Conservation (phyloP, 23 tunicate species). For the Corella eumyota region DNA sequence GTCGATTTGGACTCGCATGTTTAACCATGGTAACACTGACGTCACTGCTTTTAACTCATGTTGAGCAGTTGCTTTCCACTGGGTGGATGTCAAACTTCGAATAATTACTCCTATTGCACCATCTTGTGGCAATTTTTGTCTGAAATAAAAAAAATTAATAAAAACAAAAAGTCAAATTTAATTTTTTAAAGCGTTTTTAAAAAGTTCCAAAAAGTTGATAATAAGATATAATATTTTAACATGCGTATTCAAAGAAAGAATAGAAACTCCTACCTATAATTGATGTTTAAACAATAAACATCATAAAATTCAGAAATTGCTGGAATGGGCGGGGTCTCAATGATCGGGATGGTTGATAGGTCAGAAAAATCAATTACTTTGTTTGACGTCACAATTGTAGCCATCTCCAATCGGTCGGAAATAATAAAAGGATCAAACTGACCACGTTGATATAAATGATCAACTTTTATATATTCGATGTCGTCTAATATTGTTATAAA, state of each 20-base stretch:
- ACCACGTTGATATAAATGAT: slow-evolving; percentile 10
- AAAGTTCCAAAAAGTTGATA: no score
- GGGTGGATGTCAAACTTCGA: slow-evolving; percentile 4
- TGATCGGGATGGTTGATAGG: slow-evolving; percentile 5
- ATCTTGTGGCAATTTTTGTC: slow-evolving; percentile 30
- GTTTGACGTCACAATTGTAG: slow-evolving; percentile 26
- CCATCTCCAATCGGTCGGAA: neutral
- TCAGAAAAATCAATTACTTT: slow-evolving; percentile 1
- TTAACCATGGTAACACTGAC: slow-evolving; percentile 47
- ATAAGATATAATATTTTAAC: no score
- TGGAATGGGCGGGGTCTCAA: slow-evolving; percentile 51
- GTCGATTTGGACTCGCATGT: slow-evolving; percentile 28
- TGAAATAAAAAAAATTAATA: slow-evolving; percentile 7
- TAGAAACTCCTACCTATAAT: slow-evolving; percentile 50
- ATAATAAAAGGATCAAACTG: slow-evolving; percentile 44
- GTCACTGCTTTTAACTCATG: slow-evolving; percentile 12
- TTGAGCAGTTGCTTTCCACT: neutral
- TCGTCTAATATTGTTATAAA: no score
- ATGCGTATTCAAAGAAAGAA: no score
- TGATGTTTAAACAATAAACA: slow-evolving; percentile 35
- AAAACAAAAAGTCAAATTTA: neutral
- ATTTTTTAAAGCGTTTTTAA: no score
- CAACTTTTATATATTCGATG: slow-evolving; percentile 6
- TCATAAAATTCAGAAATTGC: slow-evolving; percentile 40
- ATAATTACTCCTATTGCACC: slow-evolving; percentile 38